These are phyloP conservation scores for Corythornis madagascariensis DNA, from an alignment of 2,113 vertebrate genomes.

Conservation along the genomic window DNA sequence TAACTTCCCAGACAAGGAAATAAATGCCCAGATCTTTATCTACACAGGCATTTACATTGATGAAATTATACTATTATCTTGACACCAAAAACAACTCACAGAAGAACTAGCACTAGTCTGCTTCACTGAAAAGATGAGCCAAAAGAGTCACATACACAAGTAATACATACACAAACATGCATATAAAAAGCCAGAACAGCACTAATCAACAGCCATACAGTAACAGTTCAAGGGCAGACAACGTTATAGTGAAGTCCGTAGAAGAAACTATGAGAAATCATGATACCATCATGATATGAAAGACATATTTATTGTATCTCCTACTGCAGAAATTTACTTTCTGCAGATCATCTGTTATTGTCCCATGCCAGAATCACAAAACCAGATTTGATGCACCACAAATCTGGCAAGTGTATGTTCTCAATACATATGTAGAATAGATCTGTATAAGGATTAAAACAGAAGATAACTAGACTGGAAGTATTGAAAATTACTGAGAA, in stretches of 20 bases:
- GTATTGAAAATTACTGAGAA: background rate
- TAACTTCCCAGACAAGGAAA: background rate
- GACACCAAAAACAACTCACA: background rate
- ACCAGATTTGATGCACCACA: background rate
- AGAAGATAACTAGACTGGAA: background rate
- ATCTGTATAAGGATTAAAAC: background rate
- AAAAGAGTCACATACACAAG: background rate
- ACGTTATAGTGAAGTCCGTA: background rate
- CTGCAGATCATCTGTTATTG: background rate
- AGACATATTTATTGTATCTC: background rate
- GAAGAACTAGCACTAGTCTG: background rate
- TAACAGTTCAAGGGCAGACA: background rate
- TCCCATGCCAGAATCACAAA: background rate
- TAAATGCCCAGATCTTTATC: background rate
- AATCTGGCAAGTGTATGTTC: background rate
- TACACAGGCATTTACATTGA: background rate
- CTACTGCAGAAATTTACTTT: background rate
- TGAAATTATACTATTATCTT: background rate
- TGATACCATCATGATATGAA: background rate
- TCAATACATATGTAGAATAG: background rate
- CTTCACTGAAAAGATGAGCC: background rate
- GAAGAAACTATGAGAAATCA: background rate
- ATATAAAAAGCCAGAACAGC: background rate
- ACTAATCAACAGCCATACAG: background rate
- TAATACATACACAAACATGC: background rate